Evolutionary conservation across 2,113 vertebrate species (phyloP), one percentile per base, ranked within the genome.

Genomic region (Fregata magnificens): DNA sequence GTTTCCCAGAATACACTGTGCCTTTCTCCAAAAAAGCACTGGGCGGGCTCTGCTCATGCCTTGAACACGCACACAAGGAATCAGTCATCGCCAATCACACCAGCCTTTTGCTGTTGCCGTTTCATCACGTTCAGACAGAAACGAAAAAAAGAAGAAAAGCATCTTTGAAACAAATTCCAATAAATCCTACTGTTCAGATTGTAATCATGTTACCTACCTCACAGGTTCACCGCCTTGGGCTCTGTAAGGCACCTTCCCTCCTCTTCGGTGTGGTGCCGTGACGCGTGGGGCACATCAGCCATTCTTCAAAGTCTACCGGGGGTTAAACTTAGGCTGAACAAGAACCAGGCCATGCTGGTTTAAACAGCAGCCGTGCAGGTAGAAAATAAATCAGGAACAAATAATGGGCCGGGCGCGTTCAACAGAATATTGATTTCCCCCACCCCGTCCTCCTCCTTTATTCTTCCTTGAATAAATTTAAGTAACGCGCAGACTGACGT

Each of bases 151-250:
- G 3, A 29, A 34, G 29, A 76, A 82, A 94, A 69, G 38, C 22
- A 14, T 45, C 28, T 85, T 74, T 29, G 56, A 88, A 92, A 44
- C 58, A 50, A 79, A 81, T 77, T 80, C 82, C 32, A 20, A 31
- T 72, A 42, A 87, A 83, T 70, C 88, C 69, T 56, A 31, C 69
- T 86, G 66, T 90, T 95, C 56, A 72, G 90, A 45, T 53, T 56
- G 38, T 69, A 65, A 74, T 90, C 53, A 16, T 10, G 18, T 77
- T 62, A 96, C 96, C 90, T 95, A 93, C 97, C 96, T 97, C 96
- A 91, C 83, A 71, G 87, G 32, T 74, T 85, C 73, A 36, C 56
- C 34, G 0, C 82, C 83, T 55, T 0, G 1, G 14, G 80, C 90
- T 95, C 82, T 8, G 1, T 32, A 53, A 70, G 42, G 66, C 58